phyloP scores from a whole-genome alignment of 2,113 vertebrate genomes.

The Sminthopsis crassicaudata region DNA sequence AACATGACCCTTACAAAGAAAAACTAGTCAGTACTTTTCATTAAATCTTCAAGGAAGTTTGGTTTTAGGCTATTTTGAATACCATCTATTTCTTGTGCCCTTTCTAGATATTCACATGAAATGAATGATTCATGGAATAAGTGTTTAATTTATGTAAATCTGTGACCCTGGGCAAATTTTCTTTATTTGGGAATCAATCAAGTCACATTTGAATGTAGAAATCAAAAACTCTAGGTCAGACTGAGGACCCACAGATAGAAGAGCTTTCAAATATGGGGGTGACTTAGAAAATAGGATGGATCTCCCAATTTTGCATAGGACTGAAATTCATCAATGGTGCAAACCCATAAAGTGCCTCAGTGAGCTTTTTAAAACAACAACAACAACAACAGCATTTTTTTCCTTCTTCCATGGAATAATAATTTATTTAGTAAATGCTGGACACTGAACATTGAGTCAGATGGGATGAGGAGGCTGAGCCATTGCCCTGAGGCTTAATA shows the following conservation, averaged over 20 bases:
- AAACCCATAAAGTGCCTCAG: conserved; percentile 1
- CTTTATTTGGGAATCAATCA: conserved; percentile 47
- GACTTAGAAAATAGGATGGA: conserved; percentile 20
- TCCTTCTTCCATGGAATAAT: conserved; percentile 45
- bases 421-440: conserved; percentile 9
- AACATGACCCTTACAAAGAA: background rate
- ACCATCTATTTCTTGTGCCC: background rate
- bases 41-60: background rate
- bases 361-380: background rate
- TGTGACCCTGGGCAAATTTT: conserved; percentile 23
- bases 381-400: background rate
- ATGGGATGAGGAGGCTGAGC: conserved; percentile 34
- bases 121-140: background rate
- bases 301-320: conserved; percentile 1
- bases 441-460: background rate
- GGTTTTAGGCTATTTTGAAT: background rate
- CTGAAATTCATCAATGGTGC: conserved; percentile 33
- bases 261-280: background rate
- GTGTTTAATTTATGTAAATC: conserved; percentile 44
- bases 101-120: conserved; percentile 27
- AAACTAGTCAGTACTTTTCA: background rate
- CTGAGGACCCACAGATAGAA: background rate
- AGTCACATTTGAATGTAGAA: conserved; percentile 43
- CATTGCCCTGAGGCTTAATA: background rate
- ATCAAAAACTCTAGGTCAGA: conserved; percentile 7